Base-by-base conservation (phyloP, 2,113 vertebrate genomes). In the Dipodomys stephensi region DNA sequence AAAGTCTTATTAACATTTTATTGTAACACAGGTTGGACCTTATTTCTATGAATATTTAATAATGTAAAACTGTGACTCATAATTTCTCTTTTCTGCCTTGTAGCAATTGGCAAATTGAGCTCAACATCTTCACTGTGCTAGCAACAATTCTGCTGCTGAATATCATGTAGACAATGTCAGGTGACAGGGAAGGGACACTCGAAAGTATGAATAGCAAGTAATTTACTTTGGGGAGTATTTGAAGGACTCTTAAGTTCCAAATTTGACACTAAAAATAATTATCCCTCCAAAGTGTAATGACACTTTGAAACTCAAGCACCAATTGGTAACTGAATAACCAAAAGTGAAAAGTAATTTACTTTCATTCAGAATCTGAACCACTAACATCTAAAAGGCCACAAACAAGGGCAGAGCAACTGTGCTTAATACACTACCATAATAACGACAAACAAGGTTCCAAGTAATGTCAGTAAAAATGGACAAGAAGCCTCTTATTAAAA, bases 101-200 rank as follows among this genome's bases (percentile, higher is more conserved):
- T 86, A 93, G 87, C 87, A 86, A 60, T 32, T 96, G 84, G 93
- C 85, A 96, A 96, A 97, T 95, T 64, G 68, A 94, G 69, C 96
- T 97, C 96, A 95, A 92, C 77, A 92, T 94, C 77, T 96, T 83
- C 76, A 94, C 69, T 89, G 93, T 88, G 92, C 90, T 28, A 27
- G 86, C 78, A 94, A 96, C 95, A 95, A 95, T 80, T 87, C 87
- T 95, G 67, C 30, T 44, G 15, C 35, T 84, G 25, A 62, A 22
- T 35, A 77, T 76, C 65, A 71, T 19, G 19, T 28, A 86, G 25
- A 90, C 28, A 81, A 60, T 28, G 25, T 23, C 74, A 77, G 44
- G 65, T 19, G n/a, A 62, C 49, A 27, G 87, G 3, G 60, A 76
- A 80, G 12, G 30, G 35, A 2, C 15, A 57, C 22, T 80, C 57